phyloP scores from a whole-genome alignment of 2,888 invertebrate genomes.

The Drosophila meridionalis region DNA sequence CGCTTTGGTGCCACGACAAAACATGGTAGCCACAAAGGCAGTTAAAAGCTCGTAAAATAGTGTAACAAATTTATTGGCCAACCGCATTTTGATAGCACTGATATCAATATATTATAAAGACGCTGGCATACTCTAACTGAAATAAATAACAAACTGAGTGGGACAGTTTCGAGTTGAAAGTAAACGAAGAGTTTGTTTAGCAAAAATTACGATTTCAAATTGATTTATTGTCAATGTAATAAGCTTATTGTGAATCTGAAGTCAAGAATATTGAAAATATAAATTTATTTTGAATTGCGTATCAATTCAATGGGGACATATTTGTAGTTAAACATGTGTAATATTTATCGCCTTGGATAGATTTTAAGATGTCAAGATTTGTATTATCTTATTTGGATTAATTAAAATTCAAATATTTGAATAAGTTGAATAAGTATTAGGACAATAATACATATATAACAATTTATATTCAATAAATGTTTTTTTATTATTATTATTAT shows the following conservation, averaged over 20 bases:
- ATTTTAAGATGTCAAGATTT: no score
- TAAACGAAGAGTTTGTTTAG: background rate
- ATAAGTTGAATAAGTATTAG: no score
- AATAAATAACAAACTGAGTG: background rate
- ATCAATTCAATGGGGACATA: no score
- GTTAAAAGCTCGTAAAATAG: slow-evolving; percentile 78
- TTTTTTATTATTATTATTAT: no score
- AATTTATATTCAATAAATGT: no score
- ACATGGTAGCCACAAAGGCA: slow-evolving; percentile 77
- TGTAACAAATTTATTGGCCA: slow-evolving; percentile 77
- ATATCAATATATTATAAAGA: slow-evolving; percentile 6
- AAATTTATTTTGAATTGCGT: background rate
- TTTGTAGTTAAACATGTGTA: background rate
- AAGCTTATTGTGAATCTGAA: background rate
- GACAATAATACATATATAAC: no score
- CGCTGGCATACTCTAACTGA: slow-evolving; percentile 22
- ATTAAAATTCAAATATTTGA: no score
- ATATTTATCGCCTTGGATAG: no score
- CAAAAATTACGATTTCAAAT: background rate
- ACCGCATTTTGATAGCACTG: slow-evolving; percentile 26
- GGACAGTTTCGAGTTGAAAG: background rate
- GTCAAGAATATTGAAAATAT: background rate
- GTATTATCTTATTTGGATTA: no score
- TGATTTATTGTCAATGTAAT: background rate
- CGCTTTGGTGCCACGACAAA: slow-evolving; percentile 53